Base-by-base conservation (phyloP, 2,113 vertebrate genomes). In the Nannospalax galili region DNA sequence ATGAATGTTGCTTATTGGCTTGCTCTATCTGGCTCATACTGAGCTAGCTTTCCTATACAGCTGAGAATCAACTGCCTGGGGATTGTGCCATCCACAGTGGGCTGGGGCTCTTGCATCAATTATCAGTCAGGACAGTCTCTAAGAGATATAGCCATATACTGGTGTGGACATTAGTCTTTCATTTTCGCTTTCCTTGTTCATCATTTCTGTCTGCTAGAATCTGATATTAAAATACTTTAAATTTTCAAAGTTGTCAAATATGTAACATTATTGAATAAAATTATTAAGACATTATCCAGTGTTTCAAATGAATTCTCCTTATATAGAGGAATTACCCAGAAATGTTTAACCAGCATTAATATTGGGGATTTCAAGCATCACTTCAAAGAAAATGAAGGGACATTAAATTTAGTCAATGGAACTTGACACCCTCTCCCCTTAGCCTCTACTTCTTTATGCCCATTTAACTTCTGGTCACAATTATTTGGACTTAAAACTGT, bases 341-440 rank as follows among this genome's bases (percentile, higher is more conserved):
- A 91, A 91, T 84, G 24, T 40, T 62, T 93, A 24, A n/a, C 5
- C 26, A 72, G 1, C 15, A 90, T 67, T 92, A 37, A 77, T 62
- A 77, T 4, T 48, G 37, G 11, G 19, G 94, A 85, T 82, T 73
- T 79, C 30, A 88, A 32, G 32, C 79, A 89, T 70, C 91, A 90
- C 89, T 78, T 95, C n/a, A 81, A 17, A 15, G 37, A 9, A 81
- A 19, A 60, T 89, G 3, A 65, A 74, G 78, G 37, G 6, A 52
- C 48, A 7, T 52, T 52, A 52, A 52, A 52, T 48, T 15, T 80
- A 70, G 79, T 22, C 24, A 10, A 2, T 82, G 11, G 4, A 22
- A 16, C 15, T 73, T 77, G 45, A 24, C n/a, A 0, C 15, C 45
- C 58, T n/a, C n/a, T n/a, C n/a, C 1, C 6, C 8, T 72, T 64